Evolutionary conservation across 2,888 invertebrate genomes (phyloP).

Genomic region (Himalopsyche japonica): DNA sequence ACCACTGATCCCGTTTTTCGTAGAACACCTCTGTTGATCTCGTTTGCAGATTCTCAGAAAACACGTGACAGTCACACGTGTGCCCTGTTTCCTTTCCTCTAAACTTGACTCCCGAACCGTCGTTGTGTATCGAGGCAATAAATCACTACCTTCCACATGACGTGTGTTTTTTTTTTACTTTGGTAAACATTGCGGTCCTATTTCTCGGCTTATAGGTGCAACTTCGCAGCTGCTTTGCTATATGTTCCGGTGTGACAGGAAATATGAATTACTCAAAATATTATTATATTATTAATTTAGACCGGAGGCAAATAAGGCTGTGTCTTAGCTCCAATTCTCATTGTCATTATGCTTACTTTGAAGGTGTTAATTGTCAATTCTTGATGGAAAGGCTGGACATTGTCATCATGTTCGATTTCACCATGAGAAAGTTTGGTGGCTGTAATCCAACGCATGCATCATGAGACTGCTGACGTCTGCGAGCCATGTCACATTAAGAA

Average conservation of each 20-base stretch:
- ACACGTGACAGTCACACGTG: neutral
- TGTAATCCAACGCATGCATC: no score
- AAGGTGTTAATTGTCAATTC: no score
- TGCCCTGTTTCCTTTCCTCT: neutral
- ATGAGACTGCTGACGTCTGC: no score
- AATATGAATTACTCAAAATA: neutral
- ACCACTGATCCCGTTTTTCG: neutral
- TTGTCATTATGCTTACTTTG: no score
- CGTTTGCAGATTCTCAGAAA: neutral
- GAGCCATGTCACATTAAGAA: no score
- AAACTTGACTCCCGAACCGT: neutral
- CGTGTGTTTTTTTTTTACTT: neutral
- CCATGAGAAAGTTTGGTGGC: no score
- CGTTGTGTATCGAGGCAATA: neutral
- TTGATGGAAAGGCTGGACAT: no score
- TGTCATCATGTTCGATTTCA: no score
- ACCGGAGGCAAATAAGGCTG: no score
- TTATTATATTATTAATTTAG: no score
- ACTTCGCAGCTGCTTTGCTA: neutral
- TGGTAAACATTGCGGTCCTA: neutral
- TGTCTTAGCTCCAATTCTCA: no score
- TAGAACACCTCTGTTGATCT: neutral
- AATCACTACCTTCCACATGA: neutral
- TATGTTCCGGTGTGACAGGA: neutral
- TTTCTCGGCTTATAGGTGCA: neutral